Evolutionary conservation across 2,113 vertebrate species (phyloP).

Genomic region (crab-eating macaque (Macaca fascicularis)): DNA sequence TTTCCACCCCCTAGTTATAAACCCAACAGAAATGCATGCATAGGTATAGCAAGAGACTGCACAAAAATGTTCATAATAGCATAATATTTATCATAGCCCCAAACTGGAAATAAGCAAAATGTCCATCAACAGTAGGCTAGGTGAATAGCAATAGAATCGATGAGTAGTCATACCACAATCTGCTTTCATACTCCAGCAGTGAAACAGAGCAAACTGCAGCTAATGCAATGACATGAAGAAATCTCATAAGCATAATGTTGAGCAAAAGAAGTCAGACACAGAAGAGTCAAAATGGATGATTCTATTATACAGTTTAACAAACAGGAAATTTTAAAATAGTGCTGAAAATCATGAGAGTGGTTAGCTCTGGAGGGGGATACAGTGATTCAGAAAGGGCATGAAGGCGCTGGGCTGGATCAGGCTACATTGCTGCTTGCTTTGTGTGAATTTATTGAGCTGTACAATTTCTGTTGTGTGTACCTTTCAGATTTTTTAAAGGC

Average conservation of each 20-base stretch:
- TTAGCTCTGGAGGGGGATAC: not conserved
- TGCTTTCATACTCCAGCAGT: not conserved
- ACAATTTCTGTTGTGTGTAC: not conserved
- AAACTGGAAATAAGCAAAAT: not conserved
- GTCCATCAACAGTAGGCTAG: not conserved
- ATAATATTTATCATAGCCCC: not conserved
- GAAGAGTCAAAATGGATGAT: not conserved
- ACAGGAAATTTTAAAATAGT: not conserved
- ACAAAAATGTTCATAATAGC: not conserved
- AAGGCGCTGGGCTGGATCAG: not conserved
- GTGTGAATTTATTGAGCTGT: not conserved
- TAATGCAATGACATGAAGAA: not conserved
- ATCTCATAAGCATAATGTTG: not conserved
- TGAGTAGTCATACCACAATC: not conserved
- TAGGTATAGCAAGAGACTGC: not conserved
- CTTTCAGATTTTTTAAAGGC: not conserved
- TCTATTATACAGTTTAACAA: not conserved
- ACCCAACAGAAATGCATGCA: not conserved
- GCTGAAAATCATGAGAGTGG: not conserved
- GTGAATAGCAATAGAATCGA: not conserved
- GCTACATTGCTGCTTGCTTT: not conserved
- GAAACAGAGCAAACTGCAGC: not conserved
- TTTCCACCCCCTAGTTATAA: not conserved
- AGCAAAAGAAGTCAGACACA: not conserved
- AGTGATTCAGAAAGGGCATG: not conserved